Conservation (phyloP, 1,140 invertebrate species). For the Dreissena rostriformis region DNA sequence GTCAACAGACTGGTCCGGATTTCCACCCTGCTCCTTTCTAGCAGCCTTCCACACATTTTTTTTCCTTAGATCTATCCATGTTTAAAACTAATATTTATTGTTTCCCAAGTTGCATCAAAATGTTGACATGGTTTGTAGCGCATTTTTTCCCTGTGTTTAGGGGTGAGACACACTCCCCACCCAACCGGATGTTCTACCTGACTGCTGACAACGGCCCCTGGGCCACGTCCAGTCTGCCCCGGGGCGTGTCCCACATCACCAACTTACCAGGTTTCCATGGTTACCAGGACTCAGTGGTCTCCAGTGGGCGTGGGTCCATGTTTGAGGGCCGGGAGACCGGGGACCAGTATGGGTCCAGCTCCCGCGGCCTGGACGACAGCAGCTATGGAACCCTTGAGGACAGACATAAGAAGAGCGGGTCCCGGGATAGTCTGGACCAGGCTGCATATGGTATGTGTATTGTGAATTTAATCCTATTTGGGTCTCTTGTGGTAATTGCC, state of each 20-base stretch:
- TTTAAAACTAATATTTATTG: not conserved
- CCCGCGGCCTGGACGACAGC: slow-evolving; percentile 61
- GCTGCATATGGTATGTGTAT: slow-evolving; percentile 65
- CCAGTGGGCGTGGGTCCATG: slow-evolving; percentile 65
- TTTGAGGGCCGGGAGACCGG: slow-evolving; percentile 61
- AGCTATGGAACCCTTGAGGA: slow-evolving; percentile 70
- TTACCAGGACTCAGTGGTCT: slow-evolving; percentile 73
- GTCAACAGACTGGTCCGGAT: no score
- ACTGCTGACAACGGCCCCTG: slow-evolving; percentile 25
- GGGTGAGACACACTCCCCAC: slow-evolving; percentile 62
- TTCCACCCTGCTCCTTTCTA: no score
- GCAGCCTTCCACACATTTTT: no score
- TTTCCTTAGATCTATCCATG: not conserved
- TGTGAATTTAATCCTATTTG: no score
- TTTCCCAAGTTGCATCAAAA: not conserved
- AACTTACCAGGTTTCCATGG: slow-evolving; percentile 59
- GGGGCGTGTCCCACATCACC: slow-evolving; percentile 20
- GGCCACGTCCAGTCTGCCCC: slow-evolving; percentile 49
- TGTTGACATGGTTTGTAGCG: not conserved
- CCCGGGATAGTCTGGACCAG: slow-evolving; percentile 74
- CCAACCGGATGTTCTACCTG: slow-evolving; percentile 52
- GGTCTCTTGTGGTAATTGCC: no score
- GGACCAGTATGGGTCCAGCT: slow-evolving; percentile 56
- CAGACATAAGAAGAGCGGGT: slow-evolving; percentile 69
- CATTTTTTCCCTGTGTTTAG: slow-evolving; percentile 26